Base-by-base conservation (phyloP, 2,113 vertebrate species). In the Sisor rabdophorus region DNA sequence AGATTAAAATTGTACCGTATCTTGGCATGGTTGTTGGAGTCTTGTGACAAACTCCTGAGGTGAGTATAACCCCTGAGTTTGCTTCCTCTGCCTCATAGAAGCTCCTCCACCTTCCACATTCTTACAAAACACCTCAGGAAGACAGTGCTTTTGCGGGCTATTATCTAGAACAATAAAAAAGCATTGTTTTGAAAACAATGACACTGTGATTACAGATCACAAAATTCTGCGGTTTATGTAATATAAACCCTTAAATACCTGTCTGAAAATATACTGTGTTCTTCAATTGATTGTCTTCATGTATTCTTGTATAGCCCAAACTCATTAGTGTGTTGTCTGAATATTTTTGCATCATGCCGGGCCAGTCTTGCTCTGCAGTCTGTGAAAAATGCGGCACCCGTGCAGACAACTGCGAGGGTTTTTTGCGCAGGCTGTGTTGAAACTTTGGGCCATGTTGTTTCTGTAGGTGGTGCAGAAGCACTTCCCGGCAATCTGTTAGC, bases 381-480 rank as follows among this genome's bases (percentile, higher is more conserved):
- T 64, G 32, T n/a, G 69, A 11, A 36, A 56, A 19, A 11, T n/a
- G 4, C 40, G 32, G 52, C 3, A 1, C 55, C 12, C 48, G 73
- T 28, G 2, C 73, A 58, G 69, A 70, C 19, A 67, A 48, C 15
- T 20, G 28, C 12, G 12, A 80, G 30, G 81, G 82, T 59, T 87
- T 47, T 28, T 56, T 48, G 0, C 74, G 75, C 20, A 89, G 78
- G 79, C 90, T 84, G 58, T 90, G 80, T 53, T 92, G 87, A 1
- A 94, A 88, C 12, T 80, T 60, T 12, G 79, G 76, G n/a, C 91
- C 90, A n/a, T 93, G 91, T 0, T 82, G 83, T 58, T 89, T 79
- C 70, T 70, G 82, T 50, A 95, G 83, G 36, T 83, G 77, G 22
- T 83, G 79, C 65, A 92, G 11, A 12, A 96, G 85, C 0, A 81